Conservation (phyloP, 2,113 vertebrate species). For the Odocoileus virginianus region DNA sequence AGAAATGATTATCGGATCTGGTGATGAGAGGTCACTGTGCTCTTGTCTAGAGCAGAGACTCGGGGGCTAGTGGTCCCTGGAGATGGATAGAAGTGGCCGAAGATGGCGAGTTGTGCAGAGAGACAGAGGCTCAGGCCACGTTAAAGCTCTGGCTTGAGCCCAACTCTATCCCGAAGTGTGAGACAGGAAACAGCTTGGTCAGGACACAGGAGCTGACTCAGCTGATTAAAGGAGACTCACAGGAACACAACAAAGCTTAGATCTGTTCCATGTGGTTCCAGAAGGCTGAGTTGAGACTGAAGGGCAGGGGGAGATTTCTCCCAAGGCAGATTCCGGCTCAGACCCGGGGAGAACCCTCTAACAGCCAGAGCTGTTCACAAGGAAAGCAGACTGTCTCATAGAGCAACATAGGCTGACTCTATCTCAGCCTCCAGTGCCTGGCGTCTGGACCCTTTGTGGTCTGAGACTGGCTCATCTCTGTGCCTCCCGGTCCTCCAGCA, state of each 20-base stretch:
- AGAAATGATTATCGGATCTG: background rate
- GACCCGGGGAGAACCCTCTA: background rate
- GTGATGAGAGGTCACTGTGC: background rate
- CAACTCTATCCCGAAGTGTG: background rate
- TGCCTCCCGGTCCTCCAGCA: background rate
- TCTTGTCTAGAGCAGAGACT: background rate
- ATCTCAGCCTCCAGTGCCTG: background rate
- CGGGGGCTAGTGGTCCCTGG: too few relatives aligned
- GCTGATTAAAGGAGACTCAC: background rate
- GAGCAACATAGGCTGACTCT: background rate
- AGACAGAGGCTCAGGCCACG: accelerated
- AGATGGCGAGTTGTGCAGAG: accelerated
- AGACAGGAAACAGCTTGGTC: background rate
- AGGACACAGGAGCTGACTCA: background rate
- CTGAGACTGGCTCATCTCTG: background rate
- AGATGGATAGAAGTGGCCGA: background rate
- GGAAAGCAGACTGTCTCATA: background rate
- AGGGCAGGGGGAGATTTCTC: background rate
- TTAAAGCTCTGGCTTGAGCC: background rate
- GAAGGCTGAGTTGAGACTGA: background rate
- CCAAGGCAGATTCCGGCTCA: background rate
- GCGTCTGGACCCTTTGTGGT: accelerated
- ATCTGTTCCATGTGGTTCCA: background rate
- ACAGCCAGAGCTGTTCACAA: background rate
- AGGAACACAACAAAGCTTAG: background rate